phyloP scores from a whole-genome alignment of 2,797 vertebrate species.

The Artibeus lituratus region DNA sequence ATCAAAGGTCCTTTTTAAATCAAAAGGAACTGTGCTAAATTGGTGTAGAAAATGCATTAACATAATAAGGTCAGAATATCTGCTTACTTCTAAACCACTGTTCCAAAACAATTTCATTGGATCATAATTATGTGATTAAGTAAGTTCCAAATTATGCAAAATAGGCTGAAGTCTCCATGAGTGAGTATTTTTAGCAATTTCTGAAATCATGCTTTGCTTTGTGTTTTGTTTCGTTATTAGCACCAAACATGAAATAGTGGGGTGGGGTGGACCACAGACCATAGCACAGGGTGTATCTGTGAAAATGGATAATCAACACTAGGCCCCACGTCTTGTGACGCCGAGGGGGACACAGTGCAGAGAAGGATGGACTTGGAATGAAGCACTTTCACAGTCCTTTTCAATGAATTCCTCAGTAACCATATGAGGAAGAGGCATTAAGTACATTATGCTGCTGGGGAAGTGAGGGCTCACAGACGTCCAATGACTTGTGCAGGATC shows the following conservation, averaged over 20 bases:
- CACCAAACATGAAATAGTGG: not conserved
- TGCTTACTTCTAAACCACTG: not conserved
- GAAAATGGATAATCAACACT: not conserved
- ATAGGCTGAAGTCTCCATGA: not conserved
- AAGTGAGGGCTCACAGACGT: not conserved
- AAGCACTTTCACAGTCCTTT: not conserved
- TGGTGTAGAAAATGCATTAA: not conserved
- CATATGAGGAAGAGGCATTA: not conserved
- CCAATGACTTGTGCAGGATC: not conserved
- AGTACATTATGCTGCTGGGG: not conserved
- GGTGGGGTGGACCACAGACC: not conserved
- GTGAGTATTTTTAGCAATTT: not conserved
- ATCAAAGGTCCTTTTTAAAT: not conserved
- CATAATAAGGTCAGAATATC: not conserved
- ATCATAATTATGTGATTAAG: not conserved
- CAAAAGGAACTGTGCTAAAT: not conserved
- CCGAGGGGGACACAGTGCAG: not conserved
- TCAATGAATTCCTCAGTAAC: not conserved
- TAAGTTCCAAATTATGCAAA: slow-evolving; percentile 6
- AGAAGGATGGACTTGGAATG: not conserved
- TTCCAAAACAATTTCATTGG: not conserved
- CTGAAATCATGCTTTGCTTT: not conserved
- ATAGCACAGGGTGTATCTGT: not conserved
- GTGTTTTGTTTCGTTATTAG: not conserved
- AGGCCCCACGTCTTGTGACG: not conserved